Base-by-base conservation (phyloP, 2,797 vertebrate species). In the Crocidura indochinensis region DNA sequence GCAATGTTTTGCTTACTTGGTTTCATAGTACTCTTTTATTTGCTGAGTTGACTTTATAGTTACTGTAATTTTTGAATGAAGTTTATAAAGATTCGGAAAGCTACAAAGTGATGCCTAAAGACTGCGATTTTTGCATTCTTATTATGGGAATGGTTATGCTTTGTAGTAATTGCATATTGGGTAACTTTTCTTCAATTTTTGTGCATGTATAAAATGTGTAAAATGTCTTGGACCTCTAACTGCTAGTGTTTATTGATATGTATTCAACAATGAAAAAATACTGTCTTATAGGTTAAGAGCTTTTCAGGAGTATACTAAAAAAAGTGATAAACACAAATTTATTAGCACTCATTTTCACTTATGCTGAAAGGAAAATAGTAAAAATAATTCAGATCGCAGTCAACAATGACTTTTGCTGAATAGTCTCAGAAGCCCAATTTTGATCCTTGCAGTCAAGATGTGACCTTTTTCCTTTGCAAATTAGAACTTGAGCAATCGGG, bases 111-210 rank as follows among this genome's bases (percentile, higher is more conserved):
- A 38, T 95, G 89, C 95, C 94, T 91, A 69, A 91, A 88, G 94
- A 93, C 93, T 77, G 90, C 91, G 94, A 96, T 96, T 78, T 78
- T 92, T 92, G 93, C 88, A 90, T 84, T 96, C 91, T 97, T 95
- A 91, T 92, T 96, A 91, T 91, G 95, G 94, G 92, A 95, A 94
- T 95, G 97, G 94, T 97, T 97, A 95, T 96, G 91, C 95, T 97
- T 97, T 95, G 87, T 60, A 93, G 91, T 96, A 88, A 93, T 97
- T 97, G 77, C 74, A 51, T 97, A 87, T 95, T 97, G 92, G 96
- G 93, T 95, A 97, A 96, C 97, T 96, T 97, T 97, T 97, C 38
- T 95, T 84, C 81, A 94, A 93, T 96, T 97, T 96, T 94, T 96
- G 95, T 97, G 91, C 91, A 96, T n/a, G n/a, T n/a, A n/a, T n/a